Evolutionary conservation across 2,113 vertebrate genomes (phyloP).

Genomic region (Benthochromis sp.): DNA sequence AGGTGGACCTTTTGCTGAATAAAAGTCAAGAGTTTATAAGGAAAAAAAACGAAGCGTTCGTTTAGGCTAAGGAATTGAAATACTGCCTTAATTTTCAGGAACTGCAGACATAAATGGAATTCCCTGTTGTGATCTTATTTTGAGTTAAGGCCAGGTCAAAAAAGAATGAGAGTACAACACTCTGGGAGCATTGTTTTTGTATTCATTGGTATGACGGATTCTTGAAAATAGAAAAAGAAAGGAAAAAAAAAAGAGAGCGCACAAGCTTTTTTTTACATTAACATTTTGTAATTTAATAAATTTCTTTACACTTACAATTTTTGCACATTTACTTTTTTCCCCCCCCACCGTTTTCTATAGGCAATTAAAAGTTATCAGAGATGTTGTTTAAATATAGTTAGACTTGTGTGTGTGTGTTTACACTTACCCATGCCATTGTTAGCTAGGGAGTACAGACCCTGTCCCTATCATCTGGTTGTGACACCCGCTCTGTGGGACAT

Average conservation of each 20-base stretch:
- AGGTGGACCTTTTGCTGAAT: neutral
- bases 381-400: neutral
- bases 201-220: neutral
- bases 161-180: neutral
- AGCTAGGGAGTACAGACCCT: slow-evolving; percentile 29
- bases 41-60: neutral
- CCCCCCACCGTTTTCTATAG: neutral
- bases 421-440: slow-evolving; percentile 42
- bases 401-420: neutral
- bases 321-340: neutral
- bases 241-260: neutral
- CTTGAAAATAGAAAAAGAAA: neutral
- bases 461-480: slow-evolving; percentile 67
- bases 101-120: neutral
- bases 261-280: neutral
- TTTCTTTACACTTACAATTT: neutral
- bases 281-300: neutral
- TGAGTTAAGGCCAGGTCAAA: neutral
- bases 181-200: neutral
- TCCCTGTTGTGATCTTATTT: neutral
- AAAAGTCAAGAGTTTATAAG: neutral
- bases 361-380: neutral
- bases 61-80: neutral
- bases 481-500: slow-evolving; percentile 68
- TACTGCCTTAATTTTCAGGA: neutral